Evolutionary conservation across 2,888 invertebrate genomes (phyloP).

Genomic region (Eristalinus sepulchralis): DNA sequence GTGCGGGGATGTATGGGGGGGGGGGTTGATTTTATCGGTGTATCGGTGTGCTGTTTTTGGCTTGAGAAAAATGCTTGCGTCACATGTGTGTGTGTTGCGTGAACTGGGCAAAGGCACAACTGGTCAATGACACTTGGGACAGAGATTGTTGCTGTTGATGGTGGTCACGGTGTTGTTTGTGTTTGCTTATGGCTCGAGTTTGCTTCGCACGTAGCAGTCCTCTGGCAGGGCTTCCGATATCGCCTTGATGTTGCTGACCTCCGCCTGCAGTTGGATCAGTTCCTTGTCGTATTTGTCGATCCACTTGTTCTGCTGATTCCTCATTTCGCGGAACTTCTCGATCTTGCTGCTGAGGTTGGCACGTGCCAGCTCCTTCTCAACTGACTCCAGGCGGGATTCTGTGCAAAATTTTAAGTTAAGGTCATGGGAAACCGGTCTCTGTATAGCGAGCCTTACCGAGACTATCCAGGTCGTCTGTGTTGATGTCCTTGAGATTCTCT

Average conservation of each 20-base stretch:
- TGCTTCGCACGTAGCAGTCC: conserved; percentile 89
- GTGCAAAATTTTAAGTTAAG: not conserved
- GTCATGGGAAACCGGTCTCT: not conserved
- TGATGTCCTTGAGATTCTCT: conserved; percentile 87
- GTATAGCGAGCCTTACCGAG: conserved; percentile 80
- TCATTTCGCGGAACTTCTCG: conserved; percentile 87
- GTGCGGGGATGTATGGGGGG: not conserved
- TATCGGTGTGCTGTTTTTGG: conserved; percentile 62
- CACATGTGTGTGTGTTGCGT: conserved; percentile 13
- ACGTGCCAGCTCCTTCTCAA: conserved; percentile 86
- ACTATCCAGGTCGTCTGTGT: conserved; percentile 85
- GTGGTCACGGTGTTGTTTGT: not conserved
- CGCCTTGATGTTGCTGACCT: conserved; percentile 91
- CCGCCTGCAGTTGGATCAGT: conserved; percentile 85
- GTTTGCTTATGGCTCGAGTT: conserved; percentile 84
- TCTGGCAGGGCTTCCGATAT: conserved; percentile 92
- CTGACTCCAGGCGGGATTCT: conserved; percentile 86
- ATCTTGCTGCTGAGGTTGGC: conserved; percentile 90
- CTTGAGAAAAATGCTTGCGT: conserved; percentile 50
- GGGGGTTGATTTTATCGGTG: conserved; percentile 9
- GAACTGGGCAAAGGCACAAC: conserved; percentile 49
- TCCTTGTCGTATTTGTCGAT: conserved; percentile 91
- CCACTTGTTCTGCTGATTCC: conserved; percentile 87
- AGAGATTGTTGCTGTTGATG: not conserved
- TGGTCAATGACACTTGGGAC: conserved; percentile 36